Conservation (phyloP, 2,113 vertebrate species). For the Perognathus longimembris region DNA sequence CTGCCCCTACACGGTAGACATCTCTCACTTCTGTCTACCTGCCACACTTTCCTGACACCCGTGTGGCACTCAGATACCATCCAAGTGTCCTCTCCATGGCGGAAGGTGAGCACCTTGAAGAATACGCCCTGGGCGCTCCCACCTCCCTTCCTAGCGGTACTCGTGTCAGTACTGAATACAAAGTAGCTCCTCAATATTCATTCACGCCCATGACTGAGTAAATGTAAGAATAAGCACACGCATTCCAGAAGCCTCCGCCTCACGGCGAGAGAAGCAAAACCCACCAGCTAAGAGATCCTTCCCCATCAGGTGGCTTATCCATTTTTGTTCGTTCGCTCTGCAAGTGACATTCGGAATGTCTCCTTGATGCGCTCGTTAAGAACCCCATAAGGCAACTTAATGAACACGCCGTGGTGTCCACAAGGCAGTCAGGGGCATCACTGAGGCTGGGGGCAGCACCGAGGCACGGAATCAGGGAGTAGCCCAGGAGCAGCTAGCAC, state of each 20-base stretch:
- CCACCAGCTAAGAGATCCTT: not conserved
- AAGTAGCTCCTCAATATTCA: not conserved
- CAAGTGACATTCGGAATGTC: conserved; percentile 19
- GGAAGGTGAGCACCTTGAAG: not conserved
- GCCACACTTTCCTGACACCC: not conserved
- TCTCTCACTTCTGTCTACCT: not conserved
- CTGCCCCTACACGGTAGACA: not conserved
- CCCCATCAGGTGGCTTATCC: conserved; percentile 9
- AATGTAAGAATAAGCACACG: conserved; percentile 13
- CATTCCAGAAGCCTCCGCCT: not conserved
- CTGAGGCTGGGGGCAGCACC: not conserved
- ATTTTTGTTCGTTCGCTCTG: conserved; percentile 43
- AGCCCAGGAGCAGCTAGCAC: not conserved
- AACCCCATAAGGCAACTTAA: not conserved
- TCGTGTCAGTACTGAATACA: not conserved
- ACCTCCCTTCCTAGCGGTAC: not conserved
- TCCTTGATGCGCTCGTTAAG: conserved; percentile 47
- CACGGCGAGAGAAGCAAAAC: not conserved
- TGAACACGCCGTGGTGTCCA: not conserved
- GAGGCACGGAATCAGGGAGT: not conserved
- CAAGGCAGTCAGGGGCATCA: not conserved
- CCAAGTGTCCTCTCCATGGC: not conserved
- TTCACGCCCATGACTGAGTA: not conserved
- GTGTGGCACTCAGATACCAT: not conserved
- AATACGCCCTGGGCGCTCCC: not conserved